phyloP scores from a whole-genome alignment of 2,113 vertebrate genomes.

The Malurus alboscapulatus region DNA sequence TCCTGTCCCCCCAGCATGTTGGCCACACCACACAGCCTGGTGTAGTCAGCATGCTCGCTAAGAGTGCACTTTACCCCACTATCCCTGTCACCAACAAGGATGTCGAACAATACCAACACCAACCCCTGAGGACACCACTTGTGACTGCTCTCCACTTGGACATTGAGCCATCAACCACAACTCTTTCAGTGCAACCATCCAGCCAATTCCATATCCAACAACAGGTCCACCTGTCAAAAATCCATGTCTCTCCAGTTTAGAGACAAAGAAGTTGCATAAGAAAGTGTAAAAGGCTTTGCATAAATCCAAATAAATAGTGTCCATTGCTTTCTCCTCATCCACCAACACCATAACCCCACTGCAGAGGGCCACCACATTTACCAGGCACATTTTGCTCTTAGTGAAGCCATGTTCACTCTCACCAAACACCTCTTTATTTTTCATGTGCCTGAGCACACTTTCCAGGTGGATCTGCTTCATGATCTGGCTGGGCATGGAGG shows the following conservation, averaged over 20 bases:
- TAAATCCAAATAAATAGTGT: not conserved
- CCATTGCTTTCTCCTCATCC: not conserved
- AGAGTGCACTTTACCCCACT: not conserved
- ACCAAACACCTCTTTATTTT: not conserved
- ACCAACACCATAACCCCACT: not conserved
- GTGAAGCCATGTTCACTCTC: not conserved
- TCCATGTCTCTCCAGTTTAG: not conserved
- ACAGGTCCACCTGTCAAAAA: not conserved
- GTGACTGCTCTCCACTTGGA: no score
- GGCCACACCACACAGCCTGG: not conserved
- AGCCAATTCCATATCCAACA: not conserved
- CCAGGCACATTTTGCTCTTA: not conserved
- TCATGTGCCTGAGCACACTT: not conserved
- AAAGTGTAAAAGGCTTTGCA: not conserved
- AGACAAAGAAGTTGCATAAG: not conserved
- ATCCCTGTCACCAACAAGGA: not conserved
- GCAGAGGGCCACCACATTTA: rapidly evolving
- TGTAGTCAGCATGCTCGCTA: not conserved
- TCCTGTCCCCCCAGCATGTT: not conserved
- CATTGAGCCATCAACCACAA: not conserved
- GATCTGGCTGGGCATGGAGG: not conserved
- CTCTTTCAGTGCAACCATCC: no score
- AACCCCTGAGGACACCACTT: not conserved
- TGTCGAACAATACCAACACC: not conserved
- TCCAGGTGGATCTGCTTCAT: not conserved